A percentile compares a stretch with the other conserved stretches of the same genome.
phyloP scores from a whole-genome alignment of 2,888 invertebrate species.

The Odontocolon sp. region DNA sequence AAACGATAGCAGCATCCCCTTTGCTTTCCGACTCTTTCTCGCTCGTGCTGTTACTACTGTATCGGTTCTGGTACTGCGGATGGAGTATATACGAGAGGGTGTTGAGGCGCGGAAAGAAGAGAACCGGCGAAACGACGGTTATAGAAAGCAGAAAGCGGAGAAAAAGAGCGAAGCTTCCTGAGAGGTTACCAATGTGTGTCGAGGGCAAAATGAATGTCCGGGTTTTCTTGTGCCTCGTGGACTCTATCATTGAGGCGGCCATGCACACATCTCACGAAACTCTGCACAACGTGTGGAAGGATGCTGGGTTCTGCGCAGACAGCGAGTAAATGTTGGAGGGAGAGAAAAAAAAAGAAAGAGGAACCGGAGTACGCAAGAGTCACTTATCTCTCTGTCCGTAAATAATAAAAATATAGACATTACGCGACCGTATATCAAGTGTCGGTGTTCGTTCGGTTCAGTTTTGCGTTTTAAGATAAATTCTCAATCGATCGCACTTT shows the following conservation, averaged over 20 bases:
- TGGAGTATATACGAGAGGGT: conserved; percentile 18
- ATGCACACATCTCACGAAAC: conserved; percentile 56
- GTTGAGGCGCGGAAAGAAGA: conserved; percentile 10
- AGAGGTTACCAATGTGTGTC: conserved; percentile 71
- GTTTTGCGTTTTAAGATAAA: conserved; percentile 75
- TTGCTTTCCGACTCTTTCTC: background rate
- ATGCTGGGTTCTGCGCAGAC: conserved; percentile 15
- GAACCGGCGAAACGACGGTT: background rate
- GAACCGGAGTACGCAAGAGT: conserved; percentile 58
- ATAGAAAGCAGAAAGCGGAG: conserved; percentile 4
- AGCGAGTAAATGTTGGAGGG: background rate
- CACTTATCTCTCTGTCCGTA: conserved; percentile 79
- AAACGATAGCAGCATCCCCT: conserved; percentile 13
- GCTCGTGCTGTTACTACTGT: background rate
- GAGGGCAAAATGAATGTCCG: conserved; percentile 71
- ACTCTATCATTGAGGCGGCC: conserved; percentile 72
- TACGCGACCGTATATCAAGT: conserved; percentile 77
- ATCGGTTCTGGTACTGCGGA: background rate
- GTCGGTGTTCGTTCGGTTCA: conserved; percentile 69
- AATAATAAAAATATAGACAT: conserved; percentile 80
- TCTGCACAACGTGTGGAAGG: conserved; percentile 39
- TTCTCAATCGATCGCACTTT: conserved; percentile 55
- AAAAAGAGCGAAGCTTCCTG: conserved; percentile 26
- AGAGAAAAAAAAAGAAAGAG: conserved; percentile 11
- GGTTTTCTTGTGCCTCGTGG: conserved; percentile 73